Evolutionary conservation across 2,888 invertebrate genomes (phyloP).

Genomic region (Eudemis profundana): DNA sequence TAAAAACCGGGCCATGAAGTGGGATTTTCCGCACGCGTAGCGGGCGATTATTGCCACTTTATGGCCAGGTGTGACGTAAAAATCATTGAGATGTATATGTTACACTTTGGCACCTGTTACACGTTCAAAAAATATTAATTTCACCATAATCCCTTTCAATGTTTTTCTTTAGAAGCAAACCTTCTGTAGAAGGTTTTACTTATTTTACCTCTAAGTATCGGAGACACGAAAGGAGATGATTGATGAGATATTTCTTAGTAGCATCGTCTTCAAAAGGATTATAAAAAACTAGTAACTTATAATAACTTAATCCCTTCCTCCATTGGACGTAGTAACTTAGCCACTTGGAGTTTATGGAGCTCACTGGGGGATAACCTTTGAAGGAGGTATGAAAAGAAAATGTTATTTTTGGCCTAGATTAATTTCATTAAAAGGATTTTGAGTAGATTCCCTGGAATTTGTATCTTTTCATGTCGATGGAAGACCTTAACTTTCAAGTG

Average conservation of each 20-base stretch:
- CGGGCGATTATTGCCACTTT: no score
- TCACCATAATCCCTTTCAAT: not conserved
- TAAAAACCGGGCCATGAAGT: no score
- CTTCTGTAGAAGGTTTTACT: no score
- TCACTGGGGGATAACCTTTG: not conserved
- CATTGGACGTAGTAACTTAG: not conserved
- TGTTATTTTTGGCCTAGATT: not conserved
- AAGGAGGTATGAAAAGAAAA: conserved; percentile 23
- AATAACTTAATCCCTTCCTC: not conserved
- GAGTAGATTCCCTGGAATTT: not conserved
- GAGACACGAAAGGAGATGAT: conserved; percentile 20
- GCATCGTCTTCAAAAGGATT: not conserved
- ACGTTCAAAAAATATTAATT: no score
- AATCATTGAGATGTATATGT: no score
- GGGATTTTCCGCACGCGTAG: no score
- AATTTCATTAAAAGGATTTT: conserved; percentile 6
- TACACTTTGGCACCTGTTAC: no score
- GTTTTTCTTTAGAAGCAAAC: not conserved
- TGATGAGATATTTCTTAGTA: conserved; percentile 9
- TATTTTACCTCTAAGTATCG: not conserved
- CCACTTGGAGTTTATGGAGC: conserved; percentile 18
- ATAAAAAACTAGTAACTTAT: not conserved
- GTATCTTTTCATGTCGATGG: not conserved
- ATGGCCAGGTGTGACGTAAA: no score
- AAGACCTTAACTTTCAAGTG: not conserved